phyloP scores from a whole-genome alignment of 2,888 invertebrate species.

The Plusia festucae region DNA sequence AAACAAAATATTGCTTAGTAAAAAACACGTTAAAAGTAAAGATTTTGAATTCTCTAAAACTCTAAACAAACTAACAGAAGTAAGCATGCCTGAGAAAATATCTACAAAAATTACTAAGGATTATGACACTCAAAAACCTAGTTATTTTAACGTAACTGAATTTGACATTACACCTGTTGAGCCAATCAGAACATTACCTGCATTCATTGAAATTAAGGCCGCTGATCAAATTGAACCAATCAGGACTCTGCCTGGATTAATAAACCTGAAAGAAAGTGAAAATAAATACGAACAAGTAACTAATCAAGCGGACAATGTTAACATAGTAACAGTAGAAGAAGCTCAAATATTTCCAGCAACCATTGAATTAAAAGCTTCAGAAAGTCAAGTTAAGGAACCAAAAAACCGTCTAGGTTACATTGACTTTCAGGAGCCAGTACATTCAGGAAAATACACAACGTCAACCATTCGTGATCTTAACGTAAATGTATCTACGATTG shows the following conservation, averaged over 20 bases:
- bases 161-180: not conserved
- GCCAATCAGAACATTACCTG: not conserved
- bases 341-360: constrained; percentile 9
- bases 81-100: not conserved
- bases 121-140: not conserved
- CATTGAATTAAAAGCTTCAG: constrained; percentile 5
- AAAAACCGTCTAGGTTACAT: not conserved
- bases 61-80: constrained; percentile 5
- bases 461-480: constrained; percentile 10
- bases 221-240: not conserved
- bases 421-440: not conserved
- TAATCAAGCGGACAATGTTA: not conserved
- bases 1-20: not conserved
- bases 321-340: not conserved
- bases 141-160: not conserved
- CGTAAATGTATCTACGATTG: not conserved
- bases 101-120: not conserved
- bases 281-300: not conserved
- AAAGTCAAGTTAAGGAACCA: not conserved
- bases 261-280: not conserved
- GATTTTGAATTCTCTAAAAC: not conserved
- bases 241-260: not conserved
- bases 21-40: not conserved
- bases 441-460: not conserved
- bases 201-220: not conserved